Percentiles rank a stretch among this genome's conserved stretches.
Evolutionary conservation across 2,797 vertebrate species (phyloP).

Genomic region (Heteromormyrus szaboi): DNA sequence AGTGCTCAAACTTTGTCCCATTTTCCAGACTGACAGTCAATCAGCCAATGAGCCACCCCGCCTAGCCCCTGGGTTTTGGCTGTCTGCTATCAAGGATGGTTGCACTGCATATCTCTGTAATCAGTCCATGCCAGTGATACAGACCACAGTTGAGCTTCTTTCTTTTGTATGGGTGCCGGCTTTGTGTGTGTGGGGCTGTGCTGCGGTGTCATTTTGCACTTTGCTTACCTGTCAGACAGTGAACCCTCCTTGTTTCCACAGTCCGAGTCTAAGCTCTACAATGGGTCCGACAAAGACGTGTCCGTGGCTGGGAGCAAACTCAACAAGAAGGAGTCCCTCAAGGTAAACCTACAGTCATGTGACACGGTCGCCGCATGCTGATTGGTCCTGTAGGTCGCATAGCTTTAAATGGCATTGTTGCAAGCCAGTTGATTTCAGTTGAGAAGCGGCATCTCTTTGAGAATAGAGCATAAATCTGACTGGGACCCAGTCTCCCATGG

Average conservation of each 20-base stretch:
- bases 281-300: constrained; percentile 94
- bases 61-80: not conserved
- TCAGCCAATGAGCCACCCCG: not conserved
- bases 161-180: not conserved
- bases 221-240: not conserved
- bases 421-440: not conserved
- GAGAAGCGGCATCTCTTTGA: not conserved
- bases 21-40: not conserved
- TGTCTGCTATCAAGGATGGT: not conserved
- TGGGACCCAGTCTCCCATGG: not conserved
- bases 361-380: not conserved
- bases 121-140: not conserved
- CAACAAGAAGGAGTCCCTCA: constrained; percentile 97
- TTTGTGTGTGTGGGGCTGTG: not conserved
- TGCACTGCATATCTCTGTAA: not conserved
- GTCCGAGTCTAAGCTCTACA: constrained; percentile 97
- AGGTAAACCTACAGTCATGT: constrained; percentile 60
- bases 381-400: not conserved
- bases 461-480: not conserved
- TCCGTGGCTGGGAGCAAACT: constrained; percentile 83
- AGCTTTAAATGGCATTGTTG: not conserved
- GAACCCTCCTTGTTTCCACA: constrained; percentile 50
- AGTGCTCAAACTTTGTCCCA: not conserved
- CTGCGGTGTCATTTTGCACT: not conserved
- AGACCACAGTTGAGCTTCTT: not conserved